Evolutionary conservation across 2,888 invertebrate genomes (phyloP).

Genomic region (Scaptomyza polygonia): DNA sequence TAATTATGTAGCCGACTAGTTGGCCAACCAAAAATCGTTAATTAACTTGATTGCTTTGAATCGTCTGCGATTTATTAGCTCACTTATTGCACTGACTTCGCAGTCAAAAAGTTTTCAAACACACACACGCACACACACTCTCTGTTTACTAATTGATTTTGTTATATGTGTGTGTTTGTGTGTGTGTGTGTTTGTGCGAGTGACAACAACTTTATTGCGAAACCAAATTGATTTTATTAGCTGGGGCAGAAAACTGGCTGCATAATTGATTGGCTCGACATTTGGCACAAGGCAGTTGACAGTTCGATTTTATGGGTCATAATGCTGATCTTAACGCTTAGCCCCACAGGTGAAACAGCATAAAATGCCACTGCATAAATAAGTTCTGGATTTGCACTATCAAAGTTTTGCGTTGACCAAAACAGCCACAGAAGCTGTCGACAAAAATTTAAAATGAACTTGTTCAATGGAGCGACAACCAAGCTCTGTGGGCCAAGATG

Average conservation of each 20-base stretch:
- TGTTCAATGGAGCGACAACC: conserved; percentile 30
- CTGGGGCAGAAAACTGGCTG: conserved; percentile 41
- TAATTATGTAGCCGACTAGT: conserved; percentile 74
- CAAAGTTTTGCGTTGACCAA: conserved; percentile 17
- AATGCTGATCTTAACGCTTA: conserved; percentile 21
- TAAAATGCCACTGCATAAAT: conserved; percentile 19
- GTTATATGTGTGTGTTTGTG: conserved; percentile 28
- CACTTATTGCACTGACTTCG: conserved; percentile 57
- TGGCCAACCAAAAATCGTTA: conserved; percentile 71
- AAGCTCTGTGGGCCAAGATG: conserved; percentile 23
- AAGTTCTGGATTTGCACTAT: conserved; percentile 20
- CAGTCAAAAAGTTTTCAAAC: conserved; percentile 57
- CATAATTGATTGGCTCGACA: conserved; percentile 57
- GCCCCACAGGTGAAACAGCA: conserved; percentile 26
- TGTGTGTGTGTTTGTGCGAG: conserved; percentile 23
- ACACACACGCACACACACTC: conserved; percentile 21
- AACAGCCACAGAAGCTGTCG: conserved; percentile 36
- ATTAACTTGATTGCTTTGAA: conserved; percentile 79
- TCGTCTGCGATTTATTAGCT: conserved; percentile 71
- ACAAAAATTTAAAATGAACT: conserved; percentile 30
- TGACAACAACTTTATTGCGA: conserved; percentile 41
- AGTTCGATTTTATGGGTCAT: conserved; percentile 29
- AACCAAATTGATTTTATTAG: conserved; percentile 66
- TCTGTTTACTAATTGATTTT: conserved; percentile 71
- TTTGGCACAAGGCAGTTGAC: conserved; percentile 23